phyloP scores from a whole-genome alignment of 1,140 invertebrate species.

The Ceratosolen fusciceps region DNA sequence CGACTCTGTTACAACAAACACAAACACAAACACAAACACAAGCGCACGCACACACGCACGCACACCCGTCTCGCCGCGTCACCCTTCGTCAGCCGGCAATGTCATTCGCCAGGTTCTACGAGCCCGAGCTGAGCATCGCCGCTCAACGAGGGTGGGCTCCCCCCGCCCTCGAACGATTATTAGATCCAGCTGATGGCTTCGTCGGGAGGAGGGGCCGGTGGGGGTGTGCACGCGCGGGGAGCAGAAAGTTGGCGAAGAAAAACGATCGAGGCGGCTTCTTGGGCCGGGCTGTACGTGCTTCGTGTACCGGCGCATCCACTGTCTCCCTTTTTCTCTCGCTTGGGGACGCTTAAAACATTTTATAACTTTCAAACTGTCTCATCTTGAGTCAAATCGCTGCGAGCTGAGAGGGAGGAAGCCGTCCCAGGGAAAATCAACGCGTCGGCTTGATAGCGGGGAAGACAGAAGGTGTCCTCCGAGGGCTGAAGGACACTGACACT shows the following conservation, averaged over 20 bases:
- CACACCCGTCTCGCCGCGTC: no score
- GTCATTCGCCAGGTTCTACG: no score
- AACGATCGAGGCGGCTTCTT: constrained; percentile 42
- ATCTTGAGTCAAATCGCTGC: constrained; percentile 31
- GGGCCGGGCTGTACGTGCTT: constrained; percentile 27
- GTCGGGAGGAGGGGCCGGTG: background rate
- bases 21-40: no score
- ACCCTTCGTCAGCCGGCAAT: no score
- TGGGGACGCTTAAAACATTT: constrained; percentile 42
- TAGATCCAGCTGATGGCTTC: constrained; percentile 21
- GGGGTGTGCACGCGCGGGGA: no score
- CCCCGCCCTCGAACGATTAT: constrained; percentile 26
- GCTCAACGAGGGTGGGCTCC: no score
- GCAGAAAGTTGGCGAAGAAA: constrained; percentile 38
- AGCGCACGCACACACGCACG: no score
- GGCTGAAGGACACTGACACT: background rate
- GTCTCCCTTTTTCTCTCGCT: constrained; percentile 8
- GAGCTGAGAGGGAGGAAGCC: background rate
- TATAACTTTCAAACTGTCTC: constrained; percentile 49
- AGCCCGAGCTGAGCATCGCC: no score
- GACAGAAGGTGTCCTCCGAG: background rate
- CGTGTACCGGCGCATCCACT: constrained; percentile 27
- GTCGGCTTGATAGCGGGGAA: background rate
- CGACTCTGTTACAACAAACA: no score
- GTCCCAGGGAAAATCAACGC: background rate